These are phyloP conservation scores for Notiomystis cincta DNA, from an alignment of 2,113 vertebrate species.

Conservation along the genomic window DNA sequence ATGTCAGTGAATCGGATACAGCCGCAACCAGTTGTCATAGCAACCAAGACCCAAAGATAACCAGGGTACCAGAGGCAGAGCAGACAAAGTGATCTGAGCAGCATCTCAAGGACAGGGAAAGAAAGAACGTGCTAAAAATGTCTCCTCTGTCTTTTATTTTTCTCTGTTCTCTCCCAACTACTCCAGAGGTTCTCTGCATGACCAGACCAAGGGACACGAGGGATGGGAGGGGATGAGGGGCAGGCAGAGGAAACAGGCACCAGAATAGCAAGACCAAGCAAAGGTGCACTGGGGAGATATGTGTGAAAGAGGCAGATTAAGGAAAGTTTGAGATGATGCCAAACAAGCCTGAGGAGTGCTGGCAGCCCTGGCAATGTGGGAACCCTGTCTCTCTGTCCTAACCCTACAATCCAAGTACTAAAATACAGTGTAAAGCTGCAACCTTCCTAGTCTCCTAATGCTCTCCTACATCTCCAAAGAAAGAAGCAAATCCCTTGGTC, in stretches of 20 bases:
- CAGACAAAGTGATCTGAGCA: constrained; percentile 31
- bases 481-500: background rate
- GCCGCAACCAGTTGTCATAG: constrained; percentile 42
- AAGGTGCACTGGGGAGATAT: background rate
- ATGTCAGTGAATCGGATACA: constrained; percentile 58
- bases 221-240: background rate
- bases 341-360: background rate
- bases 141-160: background rate
- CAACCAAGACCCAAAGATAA: constrained; percentile 65
- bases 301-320: background rate
- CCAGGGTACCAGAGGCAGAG: constrained; percentile 41
- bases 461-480: background rate
- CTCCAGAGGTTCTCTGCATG: background rate
- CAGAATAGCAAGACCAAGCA: background rate
- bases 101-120: constrained; percentile 52
- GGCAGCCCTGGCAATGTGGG: background rate
- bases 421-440: background rate
- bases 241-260: background rate
- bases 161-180: background rate
- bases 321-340: background rate
- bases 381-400: background rate
- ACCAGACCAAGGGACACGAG: background rate
- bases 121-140: background rate
- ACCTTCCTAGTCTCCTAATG: background rate
- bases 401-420: background rate